Base-by-base conservation (phyloP, 2,888 invertebrate species). In the Margaritifera margaritifera region DNA sequence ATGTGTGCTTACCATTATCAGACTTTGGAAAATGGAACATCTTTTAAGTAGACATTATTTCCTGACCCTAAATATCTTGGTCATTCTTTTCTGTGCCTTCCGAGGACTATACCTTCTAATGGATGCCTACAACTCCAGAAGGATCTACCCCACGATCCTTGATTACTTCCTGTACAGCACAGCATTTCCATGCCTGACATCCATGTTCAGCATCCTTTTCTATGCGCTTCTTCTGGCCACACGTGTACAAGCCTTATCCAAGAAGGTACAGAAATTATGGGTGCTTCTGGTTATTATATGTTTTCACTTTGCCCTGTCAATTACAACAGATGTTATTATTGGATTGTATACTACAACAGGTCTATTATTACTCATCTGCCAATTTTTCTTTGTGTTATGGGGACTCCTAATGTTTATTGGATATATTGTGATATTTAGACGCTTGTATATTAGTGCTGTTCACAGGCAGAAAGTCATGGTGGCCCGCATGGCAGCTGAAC, bases 51-150 rank as follows among this genome's bases (percentile, higher is more conserved):
- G 95, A 86, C 94, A 95, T 70, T 97, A 96, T 89, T 97, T 96
- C 89, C 92, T 97, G 42, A 94, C 95, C 54, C 92, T 97, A 27
- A 95, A 96, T 90, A 90, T 95, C 62, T 93, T 96, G 79, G 90
- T 97, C 67, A 94, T 96, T 18, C 92, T 94, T 19, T 94, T 96
- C 58, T 96, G 97, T 86, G 92, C 94, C 24, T 91, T 86, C n/a
- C 76, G 89, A 63, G 95, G 96, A 81, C 94, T 95, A 82, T 96
- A 96, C 87, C 92, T 97, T 81, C 94, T 96, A 81, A 95, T 96
- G 87, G 97, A 97, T 90, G 95, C 96, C 0, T 97, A 97, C 88
- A 97, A 97, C 86, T 93, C 95, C n/a, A 93, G 94, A 73, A 93
- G 93, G 72, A 94, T 94, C 0, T 92, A 96, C 86, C 95, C 95